These are phyloP conservation scores for Brenthis ino DNA, from an alignment of 2,888 invertebrate species.

Conservation along the genomic window DNA sequence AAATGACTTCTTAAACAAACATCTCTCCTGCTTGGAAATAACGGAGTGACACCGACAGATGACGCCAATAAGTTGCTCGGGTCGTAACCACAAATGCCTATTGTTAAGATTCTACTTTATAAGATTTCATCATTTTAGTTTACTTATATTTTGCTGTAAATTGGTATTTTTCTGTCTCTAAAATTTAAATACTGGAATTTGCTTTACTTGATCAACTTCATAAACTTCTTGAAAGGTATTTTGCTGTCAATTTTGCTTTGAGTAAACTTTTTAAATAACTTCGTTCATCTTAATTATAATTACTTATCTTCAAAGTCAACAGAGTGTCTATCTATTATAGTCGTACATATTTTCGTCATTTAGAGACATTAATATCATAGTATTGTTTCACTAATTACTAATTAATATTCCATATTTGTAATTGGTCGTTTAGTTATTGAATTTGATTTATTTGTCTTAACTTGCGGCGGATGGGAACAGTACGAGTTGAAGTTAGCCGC, in stretches of 20 bases:
- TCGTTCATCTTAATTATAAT: conserved; percentile 53
- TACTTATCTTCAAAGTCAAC: conserved; percentile 48
- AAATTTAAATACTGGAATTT: conserved; percentile 8
- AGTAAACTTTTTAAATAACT: conserved; percentile 51
- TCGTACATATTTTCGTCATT: conserved; percentile 16
- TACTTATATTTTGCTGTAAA: conserved; percentile 15
- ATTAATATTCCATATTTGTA: background rate
- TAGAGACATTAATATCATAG: conserved; percentile 16
- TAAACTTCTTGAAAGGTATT: conserved; percentile 17
- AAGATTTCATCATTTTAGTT: conserved; percentile 35
- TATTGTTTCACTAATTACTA: conserved; percentile 3
- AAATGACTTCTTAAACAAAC: conserved; percentile 70
- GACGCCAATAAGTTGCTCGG: conserved; percentile 69
- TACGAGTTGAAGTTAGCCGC: conserved; percentile 97
- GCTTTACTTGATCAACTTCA: conserved; percentile 15
- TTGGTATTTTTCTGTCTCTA: background rate
- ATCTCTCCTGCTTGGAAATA: conserved; percentile 69
- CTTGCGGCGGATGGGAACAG: conserved; percentile 74
- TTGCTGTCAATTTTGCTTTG: conserved; percentile 30
- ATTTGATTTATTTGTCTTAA: conserved; percentile 25
- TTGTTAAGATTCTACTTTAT: conserved; percentile 36
- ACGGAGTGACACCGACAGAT: conserved; percentile 75
- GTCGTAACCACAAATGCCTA: conserved; percentile 52
- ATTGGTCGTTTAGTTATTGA: conserved; percentile 13
- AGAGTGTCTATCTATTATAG: conserved; percentile 44